Evolutionary conservation across 1,140 invertebrate genomes (phyloP).

Genomic region (Cydia pomonella): DNA sequence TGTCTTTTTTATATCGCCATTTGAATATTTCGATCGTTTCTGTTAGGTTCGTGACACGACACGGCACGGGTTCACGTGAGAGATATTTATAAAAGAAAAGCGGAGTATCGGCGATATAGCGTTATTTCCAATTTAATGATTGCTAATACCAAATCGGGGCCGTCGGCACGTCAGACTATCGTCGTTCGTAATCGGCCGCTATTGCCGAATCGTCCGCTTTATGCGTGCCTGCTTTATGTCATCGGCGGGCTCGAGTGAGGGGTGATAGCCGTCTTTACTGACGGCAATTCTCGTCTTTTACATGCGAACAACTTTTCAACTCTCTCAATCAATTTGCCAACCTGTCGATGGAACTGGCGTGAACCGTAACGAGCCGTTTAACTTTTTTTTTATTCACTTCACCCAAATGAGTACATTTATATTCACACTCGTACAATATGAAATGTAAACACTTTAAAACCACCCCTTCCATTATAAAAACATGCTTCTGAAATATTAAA

Average conservation of each 20-base stretch:
- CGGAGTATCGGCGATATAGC: slow-evolving; percentile 73
- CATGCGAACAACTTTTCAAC: slow-evolving; percentile 30
- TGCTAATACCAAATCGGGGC: slow-evolving; percentile 73
- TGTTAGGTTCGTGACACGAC: slow-evolving; percentile 73
- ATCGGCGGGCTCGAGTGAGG: background rate
- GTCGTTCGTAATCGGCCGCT: slow-evolving; percentile 59
- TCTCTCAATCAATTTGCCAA: slow-evolving; percentile 18
- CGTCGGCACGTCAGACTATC: slow-evolving; percentile 65
- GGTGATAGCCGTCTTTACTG: slow-evolving; percentile 21
- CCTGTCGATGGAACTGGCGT: background rate
- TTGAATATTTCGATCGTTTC: slow-evolving; percentile 78
- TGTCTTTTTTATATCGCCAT: slow-evolving; percentile 79
- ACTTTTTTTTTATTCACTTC: background rate
- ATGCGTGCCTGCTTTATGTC: slow-evolving; percentile 39
- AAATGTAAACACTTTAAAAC: slow-evolving; percentile 61
- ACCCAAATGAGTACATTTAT: slow-evolving; percentile 18
- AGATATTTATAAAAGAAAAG: slow-evolving; percentile 80
- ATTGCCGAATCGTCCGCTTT: slow-evolving; percentile 50
- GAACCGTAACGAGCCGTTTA: background rate
- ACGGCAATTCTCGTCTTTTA: slow-evolving; percentile 18
- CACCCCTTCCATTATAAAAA: slow-evolving; percentile 72
- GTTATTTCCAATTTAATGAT: slow-evolving; percentile 80
- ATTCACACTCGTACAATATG: slow-evolving; percentile 10
- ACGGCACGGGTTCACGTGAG: slow-evolving; percentile 77
- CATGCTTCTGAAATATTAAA: slow-evolving; percentile 72